These are phyloP conservation scores for Aquatica leii DNA, from an alignment of 2,888 invertebrate species.

Conservation along the genomic window DNA sequence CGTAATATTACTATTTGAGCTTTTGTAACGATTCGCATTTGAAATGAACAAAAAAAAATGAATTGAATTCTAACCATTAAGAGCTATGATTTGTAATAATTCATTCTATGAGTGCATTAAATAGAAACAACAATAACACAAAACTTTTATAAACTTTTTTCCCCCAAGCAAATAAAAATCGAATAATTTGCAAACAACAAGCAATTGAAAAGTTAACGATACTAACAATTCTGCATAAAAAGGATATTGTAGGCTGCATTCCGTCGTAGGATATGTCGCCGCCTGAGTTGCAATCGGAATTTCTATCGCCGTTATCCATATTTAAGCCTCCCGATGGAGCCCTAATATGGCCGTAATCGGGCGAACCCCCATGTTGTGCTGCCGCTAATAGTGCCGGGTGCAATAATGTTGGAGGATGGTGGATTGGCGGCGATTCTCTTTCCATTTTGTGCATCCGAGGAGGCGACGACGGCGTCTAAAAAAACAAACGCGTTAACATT, in stretches of 20 bases:
- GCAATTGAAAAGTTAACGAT: constrained; percentile 12
- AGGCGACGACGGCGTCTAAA: constrained; percentile 64
- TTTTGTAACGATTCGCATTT: constrained; percentile 15
- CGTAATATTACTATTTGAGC: not conserved
- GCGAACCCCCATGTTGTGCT: constrained; percentile 82
- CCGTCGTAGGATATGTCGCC: constrained; percentile 92
- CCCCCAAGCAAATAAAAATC: constrained; percentile 11
- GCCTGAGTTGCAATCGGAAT: constrained; percentile 90
- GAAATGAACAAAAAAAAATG: constrained; percentile 11
- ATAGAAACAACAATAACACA: constrained; percentile 8
- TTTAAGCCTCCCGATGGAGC: constrained; percentile 63
- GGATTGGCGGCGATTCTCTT: constrained; percentile 84
- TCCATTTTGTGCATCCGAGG: constrained; percentile 75
- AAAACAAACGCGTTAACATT: constrained; percentile 24
- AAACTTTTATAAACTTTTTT: constrained; percentile 9
- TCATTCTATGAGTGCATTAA: constrained; percentile 10
- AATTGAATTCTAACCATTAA: constrained; percentile 17
- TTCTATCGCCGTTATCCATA: constrained; percentile 85
- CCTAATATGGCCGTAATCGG: constrained; percentile 79
- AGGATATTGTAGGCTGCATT: constrained; percentile 96
- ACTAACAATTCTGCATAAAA: constrained; percentile 67
- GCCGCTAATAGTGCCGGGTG: constrained; percentile 87
- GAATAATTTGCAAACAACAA: constrained; percentile 9
- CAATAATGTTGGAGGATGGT: constrained; percentile 84
- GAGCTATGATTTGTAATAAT: constrained; percentile 17